Base-by-base conservation (phyloP, 2,797 vertebrate genomes). In the Microcaecilia unicolor region DNA sequence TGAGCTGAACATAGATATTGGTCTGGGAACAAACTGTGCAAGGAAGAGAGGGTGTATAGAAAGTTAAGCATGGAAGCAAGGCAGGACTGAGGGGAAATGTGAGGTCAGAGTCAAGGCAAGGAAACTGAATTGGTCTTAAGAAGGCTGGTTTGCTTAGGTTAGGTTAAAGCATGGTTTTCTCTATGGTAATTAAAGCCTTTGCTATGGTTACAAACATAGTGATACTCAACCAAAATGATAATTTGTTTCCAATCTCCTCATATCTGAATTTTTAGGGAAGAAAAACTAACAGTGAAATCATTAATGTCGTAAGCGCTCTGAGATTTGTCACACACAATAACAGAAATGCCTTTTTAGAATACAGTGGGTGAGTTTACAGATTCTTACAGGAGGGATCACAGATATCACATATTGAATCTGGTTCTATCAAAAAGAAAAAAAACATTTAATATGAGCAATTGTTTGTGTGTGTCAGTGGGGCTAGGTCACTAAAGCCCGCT, bases 1-100 rank as follows among this genome's bases (percentile, higher is more conserved):
- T 67, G 58, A 73, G 55, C 63, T 58, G 58, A 69, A 67, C 62
- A 41, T 58, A 71, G 69, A 58, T 47, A 64, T 44, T 54, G 55
- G 40, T 15, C 41, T 47, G 51, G 23, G 57, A 49, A 17, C 38
- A 28, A 54, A 24, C 40, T 58, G 61, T 29, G 40, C 33, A 34
- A 60, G 57, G 71, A 75, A 67, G 48, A 64, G 69, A 46, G 15
- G 55, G 51, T 50, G 51, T 67, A 69, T 71, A 73, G 71, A 80
- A 81, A 60, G 36, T 57, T 64, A 53, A 41, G 49, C 58, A 59
- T 70, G 62, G 68, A 67, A 56, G 55, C 70, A 48, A 63, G 58
- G 56, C 64, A 51, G 63, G 61, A 74, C 71, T 67, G 61, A 72
- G 66, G 60, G 67, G 62, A 62, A 53, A 61, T 48, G 58, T 64